Percentiles rank a stretch among this genome's conserved stretches.
Evolutionary conservation across 1,140 invertebrate species (phyloP).

Genomic region (Pissodes strobi): DNA sequence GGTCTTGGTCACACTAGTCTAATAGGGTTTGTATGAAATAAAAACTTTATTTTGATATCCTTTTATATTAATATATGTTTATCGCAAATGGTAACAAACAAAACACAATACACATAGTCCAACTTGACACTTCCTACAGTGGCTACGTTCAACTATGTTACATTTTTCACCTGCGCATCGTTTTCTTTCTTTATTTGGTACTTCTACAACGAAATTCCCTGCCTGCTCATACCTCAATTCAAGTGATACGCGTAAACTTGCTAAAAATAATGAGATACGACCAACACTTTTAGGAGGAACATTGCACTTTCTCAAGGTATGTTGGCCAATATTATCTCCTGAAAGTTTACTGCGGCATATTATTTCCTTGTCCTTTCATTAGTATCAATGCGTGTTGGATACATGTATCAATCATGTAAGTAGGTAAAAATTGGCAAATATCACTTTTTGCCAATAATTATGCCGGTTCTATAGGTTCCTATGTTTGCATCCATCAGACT

Average conservation of each 20-base stretch:
- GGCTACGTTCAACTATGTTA: neutral
- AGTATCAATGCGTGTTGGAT: neutral
- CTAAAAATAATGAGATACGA: neutral
- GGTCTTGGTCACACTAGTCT: neutral
- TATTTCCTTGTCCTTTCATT: neutral
- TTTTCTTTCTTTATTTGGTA: conserved; percentile 15
- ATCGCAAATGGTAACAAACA: conserved; percentile 1
- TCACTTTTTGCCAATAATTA: no score
- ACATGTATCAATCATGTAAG: neutral
- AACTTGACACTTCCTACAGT: conserved; percentile 19
- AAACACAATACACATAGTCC: conserved; percentile 16
- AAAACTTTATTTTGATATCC: neutral
- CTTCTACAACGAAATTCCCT: conserved; percentile 10
- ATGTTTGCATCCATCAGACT: neutral
- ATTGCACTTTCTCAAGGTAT: neutral
- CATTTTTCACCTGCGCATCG: conserved; percentile 6
- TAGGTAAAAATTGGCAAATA: neutral
- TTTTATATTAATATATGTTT: conserved; percentile 2
- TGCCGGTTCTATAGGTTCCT: no score
- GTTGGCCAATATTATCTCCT: neutral
- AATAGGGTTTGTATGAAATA: conserved; percentile 14
- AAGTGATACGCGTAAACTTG: neutral
- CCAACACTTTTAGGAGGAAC: neutral
- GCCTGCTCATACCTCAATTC: neutral
- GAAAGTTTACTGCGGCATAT: no score